Conservation (phyloP, 1,140 invertebrate species). For the Lepidostoma basale region DNA sequence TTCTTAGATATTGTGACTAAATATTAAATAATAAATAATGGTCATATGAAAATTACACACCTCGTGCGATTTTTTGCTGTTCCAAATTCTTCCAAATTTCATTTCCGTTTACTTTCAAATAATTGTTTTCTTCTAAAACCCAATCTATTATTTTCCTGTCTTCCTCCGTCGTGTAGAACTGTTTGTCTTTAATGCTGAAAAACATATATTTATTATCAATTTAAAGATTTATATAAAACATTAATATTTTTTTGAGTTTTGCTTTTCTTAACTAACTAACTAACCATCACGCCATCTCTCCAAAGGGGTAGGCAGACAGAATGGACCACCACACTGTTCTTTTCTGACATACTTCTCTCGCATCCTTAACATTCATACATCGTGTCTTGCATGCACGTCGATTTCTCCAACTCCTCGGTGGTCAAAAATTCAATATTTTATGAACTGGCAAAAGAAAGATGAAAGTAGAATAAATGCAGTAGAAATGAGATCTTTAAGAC, state of each 20-base stretch:
- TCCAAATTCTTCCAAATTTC: conserved; percentile 37
- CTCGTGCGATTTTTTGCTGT: conserved; percentile 12
- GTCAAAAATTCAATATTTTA: too few species aligned
- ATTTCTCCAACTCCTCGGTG: too few species aligned
- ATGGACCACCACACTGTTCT: too few species aligned
- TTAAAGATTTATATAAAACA: neutral
- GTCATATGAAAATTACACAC: neutral
- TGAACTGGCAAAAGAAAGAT: too few species aligned
- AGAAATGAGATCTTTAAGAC: too few species aligned
- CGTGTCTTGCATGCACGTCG: too few species aligned
- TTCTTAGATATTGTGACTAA: neutral
- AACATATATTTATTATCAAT: neutral
- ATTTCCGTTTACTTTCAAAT: conserved; percentile 38
- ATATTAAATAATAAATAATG: neutral
- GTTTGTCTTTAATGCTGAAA: neutral
- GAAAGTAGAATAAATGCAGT: too few species aligned
- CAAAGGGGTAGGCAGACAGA: too few species aligned
- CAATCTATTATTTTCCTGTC: conserved; percentile 35
- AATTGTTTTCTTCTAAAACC: conserved; percentile 30
- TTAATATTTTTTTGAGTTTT: neutral
- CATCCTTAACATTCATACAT: too few species aligned
- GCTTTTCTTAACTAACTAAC: neutral
- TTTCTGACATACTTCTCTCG: too few species aligned
- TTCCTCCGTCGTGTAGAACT: conserved; percentile 18
- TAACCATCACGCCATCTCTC: too few species aligned